Evolutionary conservation across 2,797 vertebrate species (phyloP), one percentile per base, ranked within the genome.

Genomic region (Onychomys torridus): DNA sequence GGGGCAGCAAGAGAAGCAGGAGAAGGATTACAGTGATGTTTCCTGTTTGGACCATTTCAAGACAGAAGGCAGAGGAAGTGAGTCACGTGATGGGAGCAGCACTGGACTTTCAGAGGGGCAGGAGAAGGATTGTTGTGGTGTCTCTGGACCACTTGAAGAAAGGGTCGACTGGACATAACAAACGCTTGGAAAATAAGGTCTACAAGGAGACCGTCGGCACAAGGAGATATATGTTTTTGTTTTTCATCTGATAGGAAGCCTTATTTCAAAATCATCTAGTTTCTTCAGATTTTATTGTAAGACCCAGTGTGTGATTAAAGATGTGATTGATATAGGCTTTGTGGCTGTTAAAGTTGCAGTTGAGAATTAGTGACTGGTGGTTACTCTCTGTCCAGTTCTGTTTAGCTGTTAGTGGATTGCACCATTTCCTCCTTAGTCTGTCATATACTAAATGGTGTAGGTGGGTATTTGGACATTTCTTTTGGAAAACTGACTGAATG

Each of bases 191-290:
- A 14, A 65, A 57, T 46, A 61, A 79, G n/a, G 23, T 61, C 4
- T 11, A 6, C 11, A 21, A 25, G 71, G 46, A 81, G 40, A 21
- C 65, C 69, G 21, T 61, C 13, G 27, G 43, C 65, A 63, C 4
- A 52, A 59, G 78, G 52, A 40, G 3, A 57, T 9, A 63, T 40
- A 34, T 40, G 69, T 34, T 10, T 37, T 49, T 49, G 78, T 37
- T 77, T 91, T 32, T 71, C 46, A 73, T 37, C 9, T 93, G 71
- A 40, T 61, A 78, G 34, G n/a, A 93, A 90, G 21, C 40, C 37
- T 76, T 63, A 34, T 87, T 95, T 32, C 83, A 71, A 71, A 92
- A 65, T 89, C 19, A 84, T 40, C 73, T 32, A 61, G 32, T 88
- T 69, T 87, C 69, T 95, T 88, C 34, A 46, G 1, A 83, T 71